Evolutionary conservation across 2,888 invertebrate genomes (phyloP).

Genomic region (Heliothis peltigera): DNA sequence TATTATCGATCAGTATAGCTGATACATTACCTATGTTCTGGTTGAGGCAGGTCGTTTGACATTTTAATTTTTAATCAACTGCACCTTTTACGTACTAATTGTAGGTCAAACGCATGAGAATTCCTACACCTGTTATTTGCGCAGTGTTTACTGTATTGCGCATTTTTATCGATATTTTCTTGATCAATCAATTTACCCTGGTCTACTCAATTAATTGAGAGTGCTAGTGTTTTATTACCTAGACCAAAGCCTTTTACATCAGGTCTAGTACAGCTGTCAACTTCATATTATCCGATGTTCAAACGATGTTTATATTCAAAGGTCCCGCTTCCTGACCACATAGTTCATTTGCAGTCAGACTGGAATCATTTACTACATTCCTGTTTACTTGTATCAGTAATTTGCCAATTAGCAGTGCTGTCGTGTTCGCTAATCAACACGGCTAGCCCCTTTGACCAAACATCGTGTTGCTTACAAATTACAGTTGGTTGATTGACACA

Average conservation of each 20-base stretch:
- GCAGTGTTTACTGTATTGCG: conserved; percentile 16
- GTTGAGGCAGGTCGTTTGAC: conserved; percentile 50
- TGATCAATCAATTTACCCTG: background rate
- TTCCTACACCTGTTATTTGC: conserved; percentile 24
- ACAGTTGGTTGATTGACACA: conserved; percentile 23
- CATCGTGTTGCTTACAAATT: conserved; percentile 21
- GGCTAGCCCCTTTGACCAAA: conserved; percentile 45
- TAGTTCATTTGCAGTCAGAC: background rate
- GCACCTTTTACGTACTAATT: conserved; percentile 39
- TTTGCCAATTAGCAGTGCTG: conserved; percentile 35
- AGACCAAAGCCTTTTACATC: background rate
- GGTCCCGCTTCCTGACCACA: background rate
- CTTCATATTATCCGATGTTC: background rate
- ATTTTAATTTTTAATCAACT: conserved; percentile 38
- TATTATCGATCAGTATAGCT: conserved; percentile 26
- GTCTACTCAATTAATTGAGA: background rate
- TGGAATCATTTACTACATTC: background rate
- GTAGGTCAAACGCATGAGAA: conserved; percentile 28
- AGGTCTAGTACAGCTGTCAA: background rate
- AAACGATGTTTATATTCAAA: background rate
- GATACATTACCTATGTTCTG: conserved; percentile 12
- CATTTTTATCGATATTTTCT: background rate
- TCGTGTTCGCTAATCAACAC: conserved; percentile 35
- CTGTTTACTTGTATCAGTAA: conserved; percentile 5
- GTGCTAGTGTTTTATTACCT: background rate